These are phyloP conservation scores for Empidonax alnorum DNA, from an alignment of 2,113 vertebrate species.

Conservation along the genomic window DNA sequence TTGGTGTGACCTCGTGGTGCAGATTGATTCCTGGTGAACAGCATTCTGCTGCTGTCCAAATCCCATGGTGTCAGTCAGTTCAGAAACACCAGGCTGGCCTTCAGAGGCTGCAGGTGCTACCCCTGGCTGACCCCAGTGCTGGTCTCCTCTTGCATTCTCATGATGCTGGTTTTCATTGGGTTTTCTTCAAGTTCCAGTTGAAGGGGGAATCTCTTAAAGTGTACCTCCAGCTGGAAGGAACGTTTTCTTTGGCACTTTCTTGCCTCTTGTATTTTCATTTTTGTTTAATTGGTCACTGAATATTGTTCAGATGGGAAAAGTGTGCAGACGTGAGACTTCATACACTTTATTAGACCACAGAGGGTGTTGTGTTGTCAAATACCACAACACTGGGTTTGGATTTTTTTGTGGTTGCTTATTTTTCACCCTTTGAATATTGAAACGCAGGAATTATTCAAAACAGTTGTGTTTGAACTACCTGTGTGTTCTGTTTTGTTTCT, in stretches of 20 bases:
- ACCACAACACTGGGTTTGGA: background rate
- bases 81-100: background rate
- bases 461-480: background rate
- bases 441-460: background rate
- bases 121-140: background rate
- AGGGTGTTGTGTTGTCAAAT: background rate
- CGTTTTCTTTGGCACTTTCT: background rate
- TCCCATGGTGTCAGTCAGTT: background rate
- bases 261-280: background rate
- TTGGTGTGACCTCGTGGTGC: conserved; percentile 22
- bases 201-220: background rate
- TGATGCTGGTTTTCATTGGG: background rate
- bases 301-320: background rate
- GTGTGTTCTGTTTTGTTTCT: background rate
- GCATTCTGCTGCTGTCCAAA: background rate
- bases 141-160: background rate
- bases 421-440: background rate
- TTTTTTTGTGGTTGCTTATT: background rate
- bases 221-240: background rate
- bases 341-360: background rate
- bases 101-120: background rate
- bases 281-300: background rate
- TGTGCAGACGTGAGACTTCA: background rate
- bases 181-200: background rate
- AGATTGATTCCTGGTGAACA: background rate